Evolutionary conservation across 2,888 invertebrate genomes (phyloP).

Genomic region (Pegoplata infirma): DNA sequence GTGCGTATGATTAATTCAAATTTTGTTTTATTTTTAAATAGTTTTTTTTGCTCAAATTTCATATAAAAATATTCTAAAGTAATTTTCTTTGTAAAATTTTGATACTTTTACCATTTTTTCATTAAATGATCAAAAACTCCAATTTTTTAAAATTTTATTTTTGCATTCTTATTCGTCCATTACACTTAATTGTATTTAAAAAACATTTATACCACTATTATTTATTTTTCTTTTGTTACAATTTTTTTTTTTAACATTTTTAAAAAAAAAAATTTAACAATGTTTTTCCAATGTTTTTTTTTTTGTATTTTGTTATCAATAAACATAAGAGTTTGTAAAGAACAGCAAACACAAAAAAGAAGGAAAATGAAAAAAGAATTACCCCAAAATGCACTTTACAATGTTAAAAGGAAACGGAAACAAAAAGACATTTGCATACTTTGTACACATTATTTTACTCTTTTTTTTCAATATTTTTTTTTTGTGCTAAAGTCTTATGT

Average conservation of each 20-base stretch:
- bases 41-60: no score
- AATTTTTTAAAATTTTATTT: no score
- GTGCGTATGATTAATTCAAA: no score
- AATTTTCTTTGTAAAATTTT: no score
- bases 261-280: no score
- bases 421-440: slow-evolving; percentile 60
- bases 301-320: no score
- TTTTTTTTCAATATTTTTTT: slow-evolving; percentile 5
- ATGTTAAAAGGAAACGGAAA: slow-evolving; percentile 61
- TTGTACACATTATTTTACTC: slow-evolving; percentile 29
- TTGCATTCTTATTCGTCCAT: no score
- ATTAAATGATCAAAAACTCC: no score
- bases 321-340: neutral
- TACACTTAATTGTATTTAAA: slow-evolving; percentile 36
- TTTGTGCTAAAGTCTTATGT: slow-evolving; percentile 36
- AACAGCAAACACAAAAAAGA: neutral
- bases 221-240: slow-evolving; percentile 31
- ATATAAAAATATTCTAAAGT: no score
- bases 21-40: no score
- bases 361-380: slow-evolving; percentile 25
- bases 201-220: slow-evolving; percentile 42
- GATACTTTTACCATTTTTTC: no score
- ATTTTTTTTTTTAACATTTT: neutral
- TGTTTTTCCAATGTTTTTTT: no score
- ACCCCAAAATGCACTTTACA: slow-evolving; percentile 53